These are phyloP conservation scores for Podotricha telesiphe DNA, from an alignment of 2,888 invertebrate species.

Conservation along the genomic window DNA sequence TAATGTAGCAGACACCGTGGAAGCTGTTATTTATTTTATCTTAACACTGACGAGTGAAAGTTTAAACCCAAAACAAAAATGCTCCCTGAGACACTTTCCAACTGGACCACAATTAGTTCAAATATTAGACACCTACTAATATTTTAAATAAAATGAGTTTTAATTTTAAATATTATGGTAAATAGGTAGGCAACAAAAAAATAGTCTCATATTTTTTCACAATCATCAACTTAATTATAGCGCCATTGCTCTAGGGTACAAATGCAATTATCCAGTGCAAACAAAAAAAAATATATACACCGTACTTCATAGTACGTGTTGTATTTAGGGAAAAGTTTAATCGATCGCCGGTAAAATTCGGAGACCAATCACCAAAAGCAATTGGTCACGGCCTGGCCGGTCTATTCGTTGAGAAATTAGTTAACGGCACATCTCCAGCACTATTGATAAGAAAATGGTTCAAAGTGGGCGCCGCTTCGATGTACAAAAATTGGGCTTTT, in stretches of 20 bases:
- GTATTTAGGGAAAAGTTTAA: constrained; percentile 39
- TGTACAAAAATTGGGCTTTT: constrained; percentile 64
- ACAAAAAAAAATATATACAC: constrained; percentile 21
- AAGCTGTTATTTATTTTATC: too few species aligned
- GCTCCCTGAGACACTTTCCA: too few species aligned
- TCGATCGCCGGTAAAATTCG: constrained; percentile 32
- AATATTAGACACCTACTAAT: too few species aligned
- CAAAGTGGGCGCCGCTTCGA: constrained; percentile 53
- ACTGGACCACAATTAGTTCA: too few species aligned
- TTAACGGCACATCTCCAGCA: constrained; percentile 67
- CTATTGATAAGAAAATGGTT: constrained; percentile 70
- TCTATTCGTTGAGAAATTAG: constrained; percentile 59
- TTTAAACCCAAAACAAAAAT: too few species aligned
- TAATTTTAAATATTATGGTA: too few species aligned
- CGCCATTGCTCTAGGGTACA: constrained; percentile 22
- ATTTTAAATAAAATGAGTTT: too few species aligned
- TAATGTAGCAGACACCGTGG: too few species aligned
- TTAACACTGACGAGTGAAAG: too few species aligned
- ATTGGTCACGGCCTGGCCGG: constrained; percentile 42
- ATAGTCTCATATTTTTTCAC: neutral
- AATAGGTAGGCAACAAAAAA: neutral
- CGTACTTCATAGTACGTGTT: constrained; percentile 31
- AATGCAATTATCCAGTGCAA: constrained; percentile 28
- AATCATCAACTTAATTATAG: constrained; percentile 16
- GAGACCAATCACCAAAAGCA: constrained; percentile 40